phyloP scores from a whole-genome alignment of 2,888 invertebrate genomes.

The Macrophya alboannulata region DNA sequence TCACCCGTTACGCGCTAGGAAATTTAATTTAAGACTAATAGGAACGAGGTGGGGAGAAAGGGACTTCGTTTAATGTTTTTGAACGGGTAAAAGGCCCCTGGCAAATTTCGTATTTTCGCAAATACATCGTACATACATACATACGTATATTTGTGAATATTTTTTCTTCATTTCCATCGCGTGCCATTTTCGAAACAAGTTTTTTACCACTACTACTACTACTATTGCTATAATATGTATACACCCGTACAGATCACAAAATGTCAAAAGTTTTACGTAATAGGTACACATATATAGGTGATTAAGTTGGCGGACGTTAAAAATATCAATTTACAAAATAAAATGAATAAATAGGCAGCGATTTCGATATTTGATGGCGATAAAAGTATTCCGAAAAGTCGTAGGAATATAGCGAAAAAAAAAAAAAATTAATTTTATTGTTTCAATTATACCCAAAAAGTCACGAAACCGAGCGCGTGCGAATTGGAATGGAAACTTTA shows the following conservation, averaged over 20 bases:
- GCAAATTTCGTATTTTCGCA: not conserved
- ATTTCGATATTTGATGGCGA: not conserved
- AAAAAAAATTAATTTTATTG: not conserved
- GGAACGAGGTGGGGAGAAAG: not conserved
- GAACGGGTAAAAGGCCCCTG: not conserved
- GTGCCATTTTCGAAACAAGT: slow-evolving; percentile 43
- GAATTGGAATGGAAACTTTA: not conserved
- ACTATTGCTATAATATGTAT: not conserved
- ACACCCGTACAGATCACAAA: not conserved
- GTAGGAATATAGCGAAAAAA: not conserved
- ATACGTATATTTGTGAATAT: too few relatives aligned
- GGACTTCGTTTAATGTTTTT: not conserved
- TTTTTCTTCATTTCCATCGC: not conserved
- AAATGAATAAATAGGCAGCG: not conserved
- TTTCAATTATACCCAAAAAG: not conserved
- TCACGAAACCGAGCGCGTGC: not conserved
- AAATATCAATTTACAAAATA: not conserved
- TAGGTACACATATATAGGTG: too few relatives aligned
- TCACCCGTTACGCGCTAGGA: not conserved
- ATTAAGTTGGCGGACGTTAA: not conserved
- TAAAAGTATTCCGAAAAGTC: not conserved
- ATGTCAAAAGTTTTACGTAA: slow-evolving; percentile 43
- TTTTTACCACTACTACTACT: not conserved
- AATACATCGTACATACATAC: not conserved
- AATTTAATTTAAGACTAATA: slow-evolving; percentile 4